Conservation (phyloP, 2,797 vertebrate species). For the Steatocranus sp. region DNA sequence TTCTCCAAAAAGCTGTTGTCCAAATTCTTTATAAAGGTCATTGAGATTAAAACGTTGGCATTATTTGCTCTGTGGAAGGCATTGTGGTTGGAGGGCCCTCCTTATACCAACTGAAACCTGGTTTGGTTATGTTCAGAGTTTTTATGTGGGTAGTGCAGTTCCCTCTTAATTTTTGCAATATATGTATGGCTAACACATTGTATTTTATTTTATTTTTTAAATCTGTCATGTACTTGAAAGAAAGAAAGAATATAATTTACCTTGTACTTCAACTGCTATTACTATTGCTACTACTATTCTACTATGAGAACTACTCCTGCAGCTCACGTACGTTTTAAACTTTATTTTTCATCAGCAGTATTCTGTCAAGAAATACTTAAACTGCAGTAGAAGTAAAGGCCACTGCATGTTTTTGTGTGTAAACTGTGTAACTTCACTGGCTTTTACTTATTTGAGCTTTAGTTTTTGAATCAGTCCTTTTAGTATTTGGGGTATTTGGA, state of each 20-base stretch:
- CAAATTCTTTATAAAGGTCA: slow-evolving; percentile 34
- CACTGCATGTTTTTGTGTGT: background rate
- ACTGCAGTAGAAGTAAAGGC: background rate
- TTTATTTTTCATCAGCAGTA: slow-evolving; percentile 6
- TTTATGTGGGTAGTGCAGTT: slow-evolving; percentile 43
- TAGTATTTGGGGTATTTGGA: background rate
- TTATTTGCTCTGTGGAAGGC: background rate
- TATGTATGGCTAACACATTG: slow-evolving; percentile 44
- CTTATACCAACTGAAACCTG: background rate
- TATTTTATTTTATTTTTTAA: slow-evolving; percentile 40
- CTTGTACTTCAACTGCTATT: background rate
- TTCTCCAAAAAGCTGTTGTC: slow-evolving; percentile 19
- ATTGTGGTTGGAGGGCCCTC: background rate
- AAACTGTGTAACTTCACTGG: background rate
- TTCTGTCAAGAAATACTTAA: background rate
- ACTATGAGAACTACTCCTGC: background rate
- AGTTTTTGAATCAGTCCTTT: background rate
- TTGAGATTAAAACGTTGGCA: background rate
- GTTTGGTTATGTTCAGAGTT: slow-evolving; percentile 6
- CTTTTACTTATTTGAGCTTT: background rate
- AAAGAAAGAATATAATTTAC: slow-evolving; percentile 17
- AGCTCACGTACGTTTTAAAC: background rate
- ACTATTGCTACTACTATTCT: background rate
- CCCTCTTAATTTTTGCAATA: slow-evolving; percentile 65
- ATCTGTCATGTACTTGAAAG: slow-evolving; percentile 31